A percentile compares a stretch with the other conserved stretches of the same genome.
These are phyloP conservation scores for Troilus luridus DNA, from an alignment of 2,888 invertebrate species.

Conservation along the genomic window DNA sequence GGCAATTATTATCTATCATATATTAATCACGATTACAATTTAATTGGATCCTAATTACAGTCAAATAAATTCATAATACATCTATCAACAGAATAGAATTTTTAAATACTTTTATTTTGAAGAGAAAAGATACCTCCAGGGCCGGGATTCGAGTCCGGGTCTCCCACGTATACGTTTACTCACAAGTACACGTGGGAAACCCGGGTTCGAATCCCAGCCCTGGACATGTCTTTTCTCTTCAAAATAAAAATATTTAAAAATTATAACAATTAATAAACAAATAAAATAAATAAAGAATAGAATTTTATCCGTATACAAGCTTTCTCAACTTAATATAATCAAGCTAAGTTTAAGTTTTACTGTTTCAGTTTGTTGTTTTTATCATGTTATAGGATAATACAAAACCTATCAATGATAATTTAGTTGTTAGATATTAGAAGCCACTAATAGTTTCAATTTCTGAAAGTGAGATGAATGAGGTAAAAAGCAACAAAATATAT, in stretches of 20 bases:
- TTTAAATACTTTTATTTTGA: too few species aligned
- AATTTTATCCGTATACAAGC: background rate
- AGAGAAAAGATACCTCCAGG: too few species aligned
- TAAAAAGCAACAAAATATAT: slow-evolving; percentile 7
- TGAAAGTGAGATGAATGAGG: background rate
- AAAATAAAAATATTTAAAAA: too few species aligned
- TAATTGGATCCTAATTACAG: background rate
- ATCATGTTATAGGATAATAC: background rate
- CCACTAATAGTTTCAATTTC: background rate
- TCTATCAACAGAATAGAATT: background rate
- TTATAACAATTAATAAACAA: too few species aligned
- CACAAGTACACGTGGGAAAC: too few species aligned
- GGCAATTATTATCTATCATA: background rate
- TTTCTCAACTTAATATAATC: background rate
- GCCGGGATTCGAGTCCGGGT: too few species aligned
- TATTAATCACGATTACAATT: background rate
- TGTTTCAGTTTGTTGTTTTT: background rate
- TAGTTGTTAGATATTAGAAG: background rate
- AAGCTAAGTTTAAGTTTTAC: background rate
- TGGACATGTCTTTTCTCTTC: too few species aligned
- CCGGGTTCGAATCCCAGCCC: too few species aligned
- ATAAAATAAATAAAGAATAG: too few species aligned
- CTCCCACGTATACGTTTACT: too few species aligned
- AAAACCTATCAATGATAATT: background rate
- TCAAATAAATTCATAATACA: background rate